phyloP scores from a whole-genome alignment of 2,113 vertebrate genomes.

The Ictidomys tridecemlineatus region DNA sequence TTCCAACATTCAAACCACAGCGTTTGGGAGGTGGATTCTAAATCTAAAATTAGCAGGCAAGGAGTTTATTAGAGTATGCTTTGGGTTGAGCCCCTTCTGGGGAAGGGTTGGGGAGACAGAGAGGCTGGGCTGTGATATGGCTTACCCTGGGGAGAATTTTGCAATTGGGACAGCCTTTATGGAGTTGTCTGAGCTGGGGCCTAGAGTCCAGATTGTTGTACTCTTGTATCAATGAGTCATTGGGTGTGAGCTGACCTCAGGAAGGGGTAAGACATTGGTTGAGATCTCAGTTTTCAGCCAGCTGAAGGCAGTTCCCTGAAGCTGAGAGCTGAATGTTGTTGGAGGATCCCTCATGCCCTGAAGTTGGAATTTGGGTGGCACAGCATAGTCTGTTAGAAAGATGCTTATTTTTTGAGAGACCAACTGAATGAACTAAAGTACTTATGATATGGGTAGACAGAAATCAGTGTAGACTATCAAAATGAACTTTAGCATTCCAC shows the following conservation, averaged over 20 bases:
- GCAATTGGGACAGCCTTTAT: neutral
- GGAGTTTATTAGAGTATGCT: neutral
- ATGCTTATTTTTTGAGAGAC: neutral
- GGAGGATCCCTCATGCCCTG: neutral
- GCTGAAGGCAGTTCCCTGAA: neutral
- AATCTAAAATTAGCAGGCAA: neutral
- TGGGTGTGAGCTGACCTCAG: neutral
- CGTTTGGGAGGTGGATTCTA: neutral
- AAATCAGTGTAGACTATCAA: constrained; percentile 3
- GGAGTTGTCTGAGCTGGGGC: neutral
- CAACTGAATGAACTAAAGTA: neutral
- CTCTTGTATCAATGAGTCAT: neutral
- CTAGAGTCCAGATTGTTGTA: neutral
- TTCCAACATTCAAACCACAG: neutral
- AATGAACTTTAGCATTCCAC: neutral
- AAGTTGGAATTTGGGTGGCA: neutral
- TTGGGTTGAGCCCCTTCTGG: neutral
- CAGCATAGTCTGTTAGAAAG: neutral
- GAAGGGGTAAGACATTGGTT: neutral
- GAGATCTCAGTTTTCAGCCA: neutral
- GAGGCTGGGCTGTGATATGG: too few relatives aligned
- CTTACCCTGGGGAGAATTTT: neutral
- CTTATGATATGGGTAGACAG: neutral
- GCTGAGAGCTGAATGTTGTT: neutral
- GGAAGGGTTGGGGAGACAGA: neutral